Evolutionary conservation across 2,797 vertebrate genomes (phyloP), one percentile per base, ranked within the genome.

Genomic region (Lagocephalus sceleratus): DNA sequence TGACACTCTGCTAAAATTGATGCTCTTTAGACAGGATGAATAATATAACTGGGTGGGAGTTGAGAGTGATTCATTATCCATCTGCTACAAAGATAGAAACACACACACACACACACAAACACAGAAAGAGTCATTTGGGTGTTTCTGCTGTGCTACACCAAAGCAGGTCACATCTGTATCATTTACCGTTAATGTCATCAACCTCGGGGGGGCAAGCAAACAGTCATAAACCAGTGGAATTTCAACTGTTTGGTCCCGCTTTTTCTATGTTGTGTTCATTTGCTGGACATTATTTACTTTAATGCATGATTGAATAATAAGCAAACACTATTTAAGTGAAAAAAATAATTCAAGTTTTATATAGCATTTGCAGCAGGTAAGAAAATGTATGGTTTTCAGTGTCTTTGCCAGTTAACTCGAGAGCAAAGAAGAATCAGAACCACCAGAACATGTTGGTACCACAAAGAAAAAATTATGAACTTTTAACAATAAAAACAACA

Each of bases 51-150:
- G 69, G 83, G 79, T 82, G 81, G 83, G 86, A 77, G 85, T 79
- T 85, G 82, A 90, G 87, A 92, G 89, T 93, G 91, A 94, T 92
- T 94, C 91, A 93, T 92, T 87, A 85, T 76, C 92, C 92, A 92
- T 94, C 92, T 95, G 92, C 85, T 83, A 71, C 5, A 26, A 73
- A 74, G 68, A 86, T 62, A 78, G 68, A 79, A 57, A 75, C 32
- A 35, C 32, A 35, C 32, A 14, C 32, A 35, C 32, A 14, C 32
- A 35, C 32, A 35, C 12, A 14, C 79, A 68, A 50, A 60, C 40
- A 78, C 55, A 74, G 38, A 40, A 39, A 55, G 57, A 63, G 59
- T 32, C 47, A 49, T 54, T 60, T 26, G 17, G 51, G 32, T 54
- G 38, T 47, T 47, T 66, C 48, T 51, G 47, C 56, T 64, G 54